Percentiles rank a stretch among this genome's conserved stretches.
Conservation (phyloP, 2,888 invertebrate species). For the Cryptops parisi region DNA sequence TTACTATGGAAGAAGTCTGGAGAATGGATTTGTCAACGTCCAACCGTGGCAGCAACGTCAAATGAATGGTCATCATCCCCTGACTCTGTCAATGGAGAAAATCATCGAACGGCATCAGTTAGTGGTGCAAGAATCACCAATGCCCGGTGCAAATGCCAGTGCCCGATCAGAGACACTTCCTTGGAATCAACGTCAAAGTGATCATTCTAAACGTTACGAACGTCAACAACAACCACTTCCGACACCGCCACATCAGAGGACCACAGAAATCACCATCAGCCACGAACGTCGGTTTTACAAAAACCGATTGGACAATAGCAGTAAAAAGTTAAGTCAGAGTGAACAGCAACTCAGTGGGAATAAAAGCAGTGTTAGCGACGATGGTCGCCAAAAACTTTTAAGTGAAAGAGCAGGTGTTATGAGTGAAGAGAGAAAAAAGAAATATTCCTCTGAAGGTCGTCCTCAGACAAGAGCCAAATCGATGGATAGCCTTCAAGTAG, state of each 20-base stretch:
- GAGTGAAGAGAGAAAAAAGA: not conserved
- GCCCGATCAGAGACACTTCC: not conserved
- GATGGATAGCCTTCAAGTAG: conserved; percentile 13
- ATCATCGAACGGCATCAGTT: conserved; percentile 4
- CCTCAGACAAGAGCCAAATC: conserved; percentile 3
- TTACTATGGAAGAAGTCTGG: not conserved
- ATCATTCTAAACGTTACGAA: not conserved
- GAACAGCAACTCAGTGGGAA: not conserved
- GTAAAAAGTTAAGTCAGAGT: not conserved
- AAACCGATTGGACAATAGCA: not conserved
- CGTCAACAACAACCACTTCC: not conserved
- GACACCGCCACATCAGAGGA: not conserved
- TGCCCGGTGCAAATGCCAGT: not conserved
- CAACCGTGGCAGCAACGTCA: conserved; percentile 12
- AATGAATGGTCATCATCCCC: not conserved
- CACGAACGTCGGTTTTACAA: conserved; percentile 3
- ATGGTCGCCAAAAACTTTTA: not conserved
- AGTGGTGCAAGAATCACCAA: not conserved
- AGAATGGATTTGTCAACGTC: not conserved
- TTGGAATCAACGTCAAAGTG: conserved; percentile 1
- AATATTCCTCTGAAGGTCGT: not conserved
- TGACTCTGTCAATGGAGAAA: conserved; percentile 2
- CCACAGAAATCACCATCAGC: not conserved
- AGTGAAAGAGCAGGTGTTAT: not conserved
- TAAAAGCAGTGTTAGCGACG: not conserved